Conservation (phyloP, 1,140 invertebrate genomes). For the Calosoma granatense region DNA sequence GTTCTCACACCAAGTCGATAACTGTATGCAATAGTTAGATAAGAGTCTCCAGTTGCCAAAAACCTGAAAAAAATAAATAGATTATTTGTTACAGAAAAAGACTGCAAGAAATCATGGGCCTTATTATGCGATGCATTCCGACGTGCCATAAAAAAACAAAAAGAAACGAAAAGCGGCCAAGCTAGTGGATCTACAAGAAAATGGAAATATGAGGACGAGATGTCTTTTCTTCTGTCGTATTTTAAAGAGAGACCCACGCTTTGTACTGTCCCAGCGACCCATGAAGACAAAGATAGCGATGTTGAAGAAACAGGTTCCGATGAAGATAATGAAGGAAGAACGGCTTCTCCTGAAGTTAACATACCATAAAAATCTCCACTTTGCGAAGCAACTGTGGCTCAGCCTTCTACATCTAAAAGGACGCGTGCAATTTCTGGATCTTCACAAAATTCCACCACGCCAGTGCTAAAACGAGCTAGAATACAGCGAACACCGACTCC, state of each 20-base stretch:
- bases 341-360: too few relatives aligned
- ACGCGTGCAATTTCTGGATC: too few relatives aligned
- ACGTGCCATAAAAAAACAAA: constrained; percentile 19
- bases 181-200: constrained; percentile 20
- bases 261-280: constrained; percentile 16
- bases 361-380: too few relatives aligned
- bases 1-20: constrained; percentile 25
- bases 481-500: too few relatives aligned
- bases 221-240: constrained; percentile 21
- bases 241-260: constrained; percentile 21
- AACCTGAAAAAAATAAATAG: constrained; percentile 25
- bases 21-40: constrained; percentile 21
- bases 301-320: too few relatives aligned
- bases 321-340: too few relatives aligned
- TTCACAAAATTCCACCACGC: too few relatives aligned
- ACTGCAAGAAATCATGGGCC: too few relatives aligned
- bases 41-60: constrained; percentile 20
- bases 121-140: constrained; percentile 19
- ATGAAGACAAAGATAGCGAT: constrained; percentile 16
- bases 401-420: too few relatives aligned
- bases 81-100: too few relatives aligned
- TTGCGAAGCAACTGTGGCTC: too few relatives aligned
- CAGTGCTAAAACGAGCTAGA: too few relatives aligned
- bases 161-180: constrained; percentile 23
- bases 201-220: constrained; percentile 21